Base-by-base conservation (phyloP, 1,140 invertebrate species). In the Apis laboriosa region DNA sequence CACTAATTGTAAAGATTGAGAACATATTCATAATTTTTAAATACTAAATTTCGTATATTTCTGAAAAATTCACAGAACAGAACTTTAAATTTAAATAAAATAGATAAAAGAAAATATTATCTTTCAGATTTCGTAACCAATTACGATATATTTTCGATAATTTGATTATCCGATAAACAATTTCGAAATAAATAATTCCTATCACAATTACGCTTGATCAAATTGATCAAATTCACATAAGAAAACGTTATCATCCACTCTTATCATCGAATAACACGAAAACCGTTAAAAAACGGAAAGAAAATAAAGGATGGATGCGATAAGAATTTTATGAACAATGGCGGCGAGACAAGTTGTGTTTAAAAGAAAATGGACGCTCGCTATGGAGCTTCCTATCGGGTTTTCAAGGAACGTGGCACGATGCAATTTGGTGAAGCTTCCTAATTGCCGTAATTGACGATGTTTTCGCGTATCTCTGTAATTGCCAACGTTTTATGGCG, bases 371-470 rank as follows among this genome's bases (percentile, higher is more conserved):
- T 56, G 63, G 34, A 49, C 34, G 66, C 43, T 21, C 1, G 4
- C 34, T n/a, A 11, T 11, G 34, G 66, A 49, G 21, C 43, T n/a
- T 49, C 7, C 21, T 12, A n/a, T 68, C 12, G 66, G 19, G 34
- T 19, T 61, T 15, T 3, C 15, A 11, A 21, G 15, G n/a, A 58
- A 21, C 53, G 53, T 70, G 76, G 49, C 53, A 68, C 63, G 64
- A 58, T 19, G 64, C 28, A 24, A 77, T 58, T 68, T 34, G 53
- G n/a, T 21, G 55, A 68, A 68, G 24, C 28, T n/a, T 13, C 61
- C 60, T 76, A 81, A 81, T 81, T 66, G 72, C 63, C 53, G 24
- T 76, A 81, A 81, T 76, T 49, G 72, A 81, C 60, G 72, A 67
- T 56, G 61, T 66, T 68, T 76, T 68, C 72, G 7, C 53, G 28